Evolutionary conservation across 2,113 vertebrate genomes (phyloP).

Genomic region (Arvicanthis niloticus): DNA sequence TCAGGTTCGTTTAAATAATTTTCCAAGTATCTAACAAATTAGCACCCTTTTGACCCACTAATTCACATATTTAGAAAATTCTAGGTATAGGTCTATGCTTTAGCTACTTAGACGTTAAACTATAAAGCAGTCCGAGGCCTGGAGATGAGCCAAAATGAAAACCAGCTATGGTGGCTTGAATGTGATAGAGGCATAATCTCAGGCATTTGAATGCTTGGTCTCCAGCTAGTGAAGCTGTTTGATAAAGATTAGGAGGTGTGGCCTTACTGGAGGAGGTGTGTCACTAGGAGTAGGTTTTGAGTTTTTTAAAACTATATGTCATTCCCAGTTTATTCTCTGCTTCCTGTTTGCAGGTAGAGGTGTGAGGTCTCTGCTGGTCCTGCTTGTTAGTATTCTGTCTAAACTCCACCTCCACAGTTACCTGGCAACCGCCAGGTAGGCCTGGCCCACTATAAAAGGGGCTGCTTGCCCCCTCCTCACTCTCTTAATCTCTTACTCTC

Average conservation of each 20-base stretch:
- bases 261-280: not conserved
- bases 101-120: not conserved
- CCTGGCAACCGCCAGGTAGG: too few relatives aligned
- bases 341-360: not conserved
- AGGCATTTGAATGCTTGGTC: not conserved
- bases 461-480: too few relatives aligned
- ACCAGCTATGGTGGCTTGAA: not conserved
- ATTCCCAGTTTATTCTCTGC: not conserved
- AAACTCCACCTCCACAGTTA: too few relatives aligned
- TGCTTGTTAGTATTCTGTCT: too few relatives aligned
- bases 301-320: not conserved
- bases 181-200: not conserved
- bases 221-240: not conserved
- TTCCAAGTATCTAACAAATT: not conserved
- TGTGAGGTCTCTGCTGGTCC: not conserved
- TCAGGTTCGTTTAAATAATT: conserved; percentile 3
- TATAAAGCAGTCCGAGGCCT: not conserved
- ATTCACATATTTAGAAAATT: not conserved
- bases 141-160: not conserved
- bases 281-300: not conserved
- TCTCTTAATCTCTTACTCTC: too few relatives aligned
- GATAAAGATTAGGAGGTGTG: not conserved
- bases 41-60: not conserved
- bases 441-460: too few relatives aligned
- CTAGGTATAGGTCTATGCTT: not conserved